Evolutionary conservation across 2,888 invertebrate species (phyloP).

Genomic region (Fragum whitleyi): DNA sequence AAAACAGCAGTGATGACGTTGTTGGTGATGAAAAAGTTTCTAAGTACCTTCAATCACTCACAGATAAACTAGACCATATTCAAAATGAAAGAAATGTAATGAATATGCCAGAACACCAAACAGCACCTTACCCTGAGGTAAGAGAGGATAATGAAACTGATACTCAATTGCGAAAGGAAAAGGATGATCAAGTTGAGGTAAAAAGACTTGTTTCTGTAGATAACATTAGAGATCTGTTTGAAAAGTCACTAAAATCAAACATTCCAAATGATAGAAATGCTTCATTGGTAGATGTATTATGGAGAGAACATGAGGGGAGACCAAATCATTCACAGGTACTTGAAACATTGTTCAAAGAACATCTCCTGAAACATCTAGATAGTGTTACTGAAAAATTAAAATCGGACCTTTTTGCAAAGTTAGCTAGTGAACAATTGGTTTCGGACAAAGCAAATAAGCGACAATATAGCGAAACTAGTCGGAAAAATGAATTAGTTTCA

Average conservation of each 20-base stretch:
- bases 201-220: constrained; percentile 1
- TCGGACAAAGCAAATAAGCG: not conserved
- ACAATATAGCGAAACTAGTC: not conserved
- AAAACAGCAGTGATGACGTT: constrained; percentile 37
- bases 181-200: not conserved
- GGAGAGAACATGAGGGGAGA: not conserved
- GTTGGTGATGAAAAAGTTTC: constrained; percentile 51
- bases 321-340: constrained; percentile 9
- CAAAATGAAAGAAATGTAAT: constrained; percentile 41
- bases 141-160: not conserved
- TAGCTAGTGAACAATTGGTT: not conserved
- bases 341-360: constrained; percentile 27
- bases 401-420: constrained; percentile 20
- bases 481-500: not conserved
- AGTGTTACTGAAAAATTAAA: constrained; percentile 34
- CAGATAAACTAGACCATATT: constrained; percentile 39
- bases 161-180: not conserved
- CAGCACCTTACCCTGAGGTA: not conserved
- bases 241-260: not conserved
- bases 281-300: not conserved
- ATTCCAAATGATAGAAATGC: not conserved
- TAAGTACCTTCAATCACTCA: constrained; percentile 40
- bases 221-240: constrained; percentile 1
- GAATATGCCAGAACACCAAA: not conserved
- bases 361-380: constrained; percentile 28